These are phyloP conservation scores for Naja naja DNA, from an alignment of 2,113 vertebrate genomes.

Conservation along the genomic window DNA sequence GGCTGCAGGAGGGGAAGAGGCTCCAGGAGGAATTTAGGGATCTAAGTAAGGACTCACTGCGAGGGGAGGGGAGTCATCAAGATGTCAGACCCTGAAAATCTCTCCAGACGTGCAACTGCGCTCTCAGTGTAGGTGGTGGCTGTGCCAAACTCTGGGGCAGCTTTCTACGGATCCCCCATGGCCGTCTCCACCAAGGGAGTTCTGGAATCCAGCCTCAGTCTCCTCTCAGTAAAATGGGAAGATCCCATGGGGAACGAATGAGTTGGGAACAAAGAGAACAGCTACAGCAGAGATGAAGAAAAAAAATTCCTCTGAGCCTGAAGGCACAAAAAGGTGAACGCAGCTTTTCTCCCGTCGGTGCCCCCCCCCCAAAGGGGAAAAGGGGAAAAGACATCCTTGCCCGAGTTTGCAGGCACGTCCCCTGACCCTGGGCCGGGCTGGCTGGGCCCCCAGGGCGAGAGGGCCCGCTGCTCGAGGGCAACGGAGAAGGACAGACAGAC, in stretches of 20 bases:
- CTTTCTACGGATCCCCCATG: background rate
- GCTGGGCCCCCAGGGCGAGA: background rate
- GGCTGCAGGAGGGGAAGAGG: background rate
- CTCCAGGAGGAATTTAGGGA: background rate
- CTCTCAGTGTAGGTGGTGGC: background rate
- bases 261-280: no score
- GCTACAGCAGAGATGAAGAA: background rate
- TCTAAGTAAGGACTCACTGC: constrained; percentile 13
- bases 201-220: background rate
- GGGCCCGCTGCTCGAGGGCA: background rate
- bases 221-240: background rate
- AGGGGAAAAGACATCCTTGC: background rate
- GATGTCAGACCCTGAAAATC: background rate
- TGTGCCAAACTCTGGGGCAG: no score
- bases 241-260: background rate
- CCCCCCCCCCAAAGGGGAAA: background rate
- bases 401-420: background rate
- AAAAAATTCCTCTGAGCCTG: background rate
- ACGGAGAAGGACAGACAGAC: no score
- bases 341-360: background rate
- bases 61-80: background rate
- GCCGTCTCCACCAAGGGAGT: background rate
- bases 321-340: no score
- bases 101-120: background rate
- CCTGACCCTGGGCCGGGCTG: background rate